Evolutionary conservation across 2,888 invertebrate species (phyloP).

Genomic region (Lasioglossum morio): DNA sequence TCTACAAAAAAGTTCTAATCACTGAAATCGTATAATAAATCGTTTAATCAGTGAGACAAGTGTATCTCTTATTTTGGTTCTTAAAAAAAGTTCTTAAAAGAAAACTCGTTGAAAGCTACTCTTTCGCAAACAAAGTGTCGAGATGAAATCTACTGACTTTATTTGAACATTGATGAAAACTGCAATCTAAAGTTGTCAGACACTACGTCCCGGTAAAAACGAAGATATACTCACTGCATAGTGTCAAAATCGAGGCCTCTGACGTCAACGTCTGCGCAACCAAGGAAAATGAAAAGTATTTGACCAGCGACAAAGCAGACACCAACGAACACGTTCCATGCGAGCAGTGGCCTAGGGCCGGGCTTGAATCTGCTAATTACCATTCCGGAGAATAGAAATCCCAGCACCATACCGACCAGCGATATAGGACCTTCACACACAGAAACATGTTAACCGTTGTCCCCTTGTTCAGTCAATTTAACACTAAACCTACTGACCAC

Average conservation of each 20-base stretch:
- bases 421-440: constrained; percentile 85
- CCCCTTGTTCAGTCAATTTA: neutral
- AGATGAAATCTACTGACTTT: no score
- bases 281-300: constrained; percentile 86
- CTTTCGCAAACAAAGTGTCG: neutral
- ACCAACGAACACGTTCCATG: constrained; percentile 88
- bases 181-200: neutral
- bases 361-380: constrained; percentile 88
- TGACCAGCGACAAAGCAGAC: constrained; percentile 86
- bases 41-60: no score
- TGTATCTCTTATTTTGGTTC: no score
- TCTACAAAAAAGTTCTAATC: no score
- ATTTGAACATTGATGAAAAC: neutral
- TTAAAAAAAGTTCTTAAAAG: no score
- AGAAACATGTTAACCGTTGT: neutral
- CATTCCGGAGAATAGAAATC: constrained; percentile 87
- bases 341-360: constrained; percentile 86
- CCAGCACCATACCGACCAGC: constrained; percentile 87
- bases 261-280: constrained; percentile 85
- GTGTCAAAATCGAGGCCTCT: constrained; percentile 80
- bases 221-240: constrained; percentile 78
- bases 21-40: no score
- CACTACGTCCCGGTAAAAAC: neutral
- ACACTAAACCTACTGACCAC: no score
- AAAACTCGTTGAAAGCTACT: no score